Percentiles rank a stretch among this genome's conserved stretches.
These are phyloP conservation scores for Muricea muricata DNA, from an alignment of 92 coral and sea anemone genomes.

Conservation along the genomic window DNA sequence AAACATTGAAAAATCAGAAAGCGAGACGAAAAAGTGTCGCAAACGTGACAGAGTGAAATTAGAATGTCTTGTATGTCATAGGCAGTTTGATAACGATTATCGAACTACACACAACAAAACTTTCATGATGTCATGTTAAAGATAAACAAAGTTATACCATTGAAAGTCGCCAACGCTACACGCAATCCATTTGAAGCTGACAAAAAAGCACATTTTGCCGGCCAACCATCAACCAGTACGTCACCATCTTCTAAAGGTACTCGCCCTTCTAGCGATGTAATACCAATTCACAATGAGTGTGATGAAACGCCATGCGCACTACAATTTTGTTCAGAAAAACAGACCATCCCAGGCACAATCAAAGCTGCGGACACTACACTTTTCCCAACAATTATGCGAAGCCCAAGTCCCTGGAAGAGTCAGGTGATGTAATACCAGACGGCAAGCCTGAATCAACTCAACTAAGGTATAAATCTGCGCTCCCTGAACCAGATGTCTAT, in stretches of 20 bases:
- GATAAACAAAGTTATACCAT: neutral
- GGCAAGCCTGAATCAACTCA: neutral
- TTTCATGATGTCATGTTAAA: neutral
- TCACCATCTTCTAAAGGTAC: neutral
- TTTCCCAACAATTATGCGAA: neutral
- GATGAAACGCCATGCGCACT: neutral
- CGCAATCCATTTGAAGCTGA: neutral
- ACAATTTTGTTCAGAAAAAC: neutral
- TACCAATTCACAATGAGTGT: neutral
- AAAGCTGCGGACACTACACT: neutral
- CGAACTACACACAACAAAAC: constrained; percentile 3
- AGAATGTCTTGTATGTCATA: constrained; percentile 8
- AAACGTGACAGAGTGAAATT: neutral
- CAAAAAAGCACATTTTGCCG: neutral
- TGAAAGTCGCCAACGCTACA: neutral
- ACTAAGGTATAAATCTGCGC: neutral
- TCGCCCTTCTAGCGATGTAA: neutral
- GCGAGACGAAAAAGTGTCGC: neutral
- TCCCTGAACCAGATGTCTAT: neutral
- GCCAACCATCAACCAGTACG: neutral
- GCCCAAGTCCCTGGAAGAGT: neutral
- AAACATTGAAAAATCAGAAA: neutral
- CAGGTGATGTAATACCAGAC: neutral
- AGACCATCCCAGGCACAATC: neutral
- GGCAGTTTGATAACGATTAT: neutral